Conservation (phyloP, 2,888 invertebrate genomes). For the Plusia festucae region DNA sequence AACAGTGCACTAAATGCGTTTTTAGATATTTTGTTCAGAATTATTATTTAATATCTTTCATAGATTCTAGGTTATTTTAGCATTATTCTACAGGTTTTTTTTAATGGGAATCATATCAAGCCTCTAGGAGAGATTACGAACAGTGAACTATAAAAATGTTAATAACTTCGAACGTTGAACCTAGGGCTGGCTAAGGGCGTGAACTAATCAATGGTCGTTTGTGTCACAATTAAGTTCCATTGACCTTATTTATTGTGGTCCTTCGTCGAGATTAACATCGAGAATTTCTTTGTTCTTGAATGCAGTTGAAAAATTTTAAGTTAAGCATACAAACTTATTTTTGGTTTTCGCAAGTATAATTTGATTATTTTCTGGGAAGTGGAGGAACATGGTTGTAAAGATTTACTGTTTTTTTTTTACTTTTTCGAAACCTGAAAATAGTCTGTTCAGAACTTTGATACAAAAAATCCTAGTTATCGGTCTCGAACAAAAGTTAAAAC, state of each 20-base stretch:
- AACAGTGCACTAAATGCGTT: no score
- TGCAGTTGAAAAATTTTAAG: not conserved
- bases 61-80: not conserved
- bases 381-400: no score
- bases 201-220: constrained; percentile 39
- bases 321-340: no score
- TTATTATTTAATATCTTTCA: no score
- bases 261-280: constrained; percentile 13
- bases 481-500: no score
- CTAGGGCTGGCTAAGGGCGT: constrained; percentile 39
- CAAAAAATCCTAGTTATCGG: no score
- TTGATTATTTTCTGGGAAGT: no score
- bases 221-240: constrained; percentile 40
- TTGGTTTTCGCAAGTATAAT: no score
- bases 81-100: not conserved
- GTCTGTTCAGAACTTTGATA: no score
- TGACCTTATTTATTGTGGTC: constrained; percentile 38
- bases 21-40: no score
- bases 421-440: no score
- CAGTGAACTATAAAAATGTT: constrained; percentile 8
- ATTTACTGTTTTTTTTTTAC: no score
- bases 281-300: not conserved
- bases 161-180: constrained; percentile 32
- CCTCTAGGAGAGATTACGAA: not conserved
- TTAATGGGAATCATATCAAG: not conserved